Evolutionary conservation across 2,888 invertebrate species (phyloP).

Genomic region (Tetropium fuscum): DNA sequence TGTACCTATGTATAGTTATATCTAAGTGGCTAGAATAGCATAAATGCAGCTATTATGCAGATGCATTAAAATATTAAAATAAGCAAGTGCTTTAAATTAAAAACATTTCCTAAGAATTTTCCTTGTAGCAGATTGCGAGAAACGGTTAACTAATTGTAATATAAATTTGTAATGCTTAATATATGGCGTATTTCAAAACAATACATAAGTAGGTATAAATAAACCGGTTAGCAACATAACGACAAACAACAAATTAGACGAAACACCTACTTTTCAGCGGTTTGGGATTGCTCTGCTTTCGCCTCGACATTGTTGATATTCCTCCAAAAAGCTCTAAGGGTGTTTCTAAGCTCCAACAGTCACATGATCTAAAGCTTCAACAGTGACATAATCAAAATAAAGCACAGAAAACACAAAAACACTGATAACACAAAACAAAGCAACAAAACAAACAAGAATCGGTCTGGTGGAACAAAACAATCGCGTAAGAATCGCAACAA

Average conservation of each 20-base stretch:
- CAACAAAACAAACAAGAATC: slow-evolving; percentile 46
- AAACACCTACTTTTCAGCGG: slow-evolving; percentile 90
- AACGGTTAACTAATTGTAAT: slow-evolving; percentile 5
- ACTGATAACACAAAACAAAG: slow-evolving; percentile 46
- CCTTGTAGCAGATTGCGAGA: slow-evolving; percentile 6
- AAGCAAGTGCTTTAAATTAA: too few relatives aligned
- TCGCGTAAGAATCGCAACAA: slow-evolving; percentile 25
- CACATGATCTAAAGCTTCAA: too few relatives aligned
- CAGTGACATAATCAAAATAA: slow-evolving; percentile 38
- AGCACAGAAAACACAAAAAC: slow-evolving; percentile 49
- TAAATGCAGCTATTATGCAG: too few relatives aligned
- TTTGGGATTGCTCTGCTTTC: slow-evolving; percentile 97
- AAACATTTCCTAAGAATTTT: too few relatives aligned
- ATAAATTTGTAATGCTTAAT: background rate
- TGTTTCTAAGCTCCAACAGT: slow-evolving; percentile 43
- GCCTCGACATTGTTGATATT: slow-evolving; percentile 81
- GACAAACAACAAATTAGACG: slow-evolving; percentile 35
- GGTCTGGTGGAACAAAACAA: slow-evolving; percentile 30
- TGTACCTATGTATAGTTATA: too few relatives aligned
- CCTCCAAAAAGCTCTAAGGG: slow-evolving; percentile 70
- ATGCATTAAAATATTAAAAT: too few relatives aligned
- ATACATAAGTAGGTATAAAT: slow-evolving; percentile 2
- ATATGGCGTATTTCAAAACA: slow-evolving; percentile 12
- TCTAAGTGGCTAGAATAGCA: too few relatives aligned
- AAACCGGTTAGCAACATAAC: slow-evolving; percentile 8